Base-by-base conservation (phyloP, 1,140 invertebrate genomes). In the Stratiolaelaps scimitus region DNA sequence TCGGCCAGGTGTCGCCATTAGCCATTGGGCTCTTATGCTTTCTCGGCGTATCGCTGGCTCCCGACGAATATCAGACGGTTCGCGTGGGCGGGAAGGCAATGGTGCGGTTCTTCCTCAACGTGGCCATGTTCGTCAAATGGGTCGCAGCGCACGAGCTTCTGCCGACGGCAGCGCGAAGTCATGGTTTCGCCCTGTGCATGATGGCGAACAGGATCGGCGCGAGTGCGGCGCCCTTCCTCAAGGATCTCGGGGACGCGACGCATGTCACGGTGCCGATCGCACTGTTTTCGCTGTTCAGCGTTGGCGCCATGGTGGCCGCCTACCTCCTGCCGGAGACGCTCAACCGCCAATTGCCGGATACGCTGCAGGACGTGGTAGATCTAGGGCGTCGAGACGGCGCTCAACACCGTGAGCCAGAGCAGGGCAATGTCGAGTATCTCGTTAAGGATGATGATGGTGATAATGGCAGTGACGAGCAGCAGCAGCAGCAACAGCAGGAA, bases 21-120 rank as follows among this genome's bases (percentile, higher is more conserved):
- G 47, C 47, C 47, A 48, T 48, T 20, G 47, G 15, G 4, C 47
- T 48, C 5, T 4, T 48, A 20, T 15, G 47, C 47, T 48, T 20
- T 28, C 26, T 48, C 4, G 47, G 47, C 4, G 47, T 48, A 20
- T 7, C 47, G 47, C 26, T 48, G 7, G 47, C 26, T 6, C 47
- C 4, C 19, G 47, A 48, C 47, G 47, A 48, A 48, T 48, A 48
- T 28, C 4, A 48, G 15, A 48, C 15, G 15, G 47, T 48, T 7
- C 15, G 47, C 15, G 15, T 48, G 19, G 47, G 4, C 26, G 4
- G 47, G 7, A 48, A 48, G 15, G 47, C 47, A 6, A 48, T 48
- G 47, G 47, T 48, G 19, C 19, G 47, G 47, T 48, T 48, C 15
- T 48, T 48, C 15, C 47, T 48, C 47, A 15, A 48, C 26, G 47